Percentiles rank a stretch among this genome's conserved stretches.
phyloP scores from a whole-genome alignment of 53 echinoderm and acorn worm species.

The Stichopus horrens region DNA sequence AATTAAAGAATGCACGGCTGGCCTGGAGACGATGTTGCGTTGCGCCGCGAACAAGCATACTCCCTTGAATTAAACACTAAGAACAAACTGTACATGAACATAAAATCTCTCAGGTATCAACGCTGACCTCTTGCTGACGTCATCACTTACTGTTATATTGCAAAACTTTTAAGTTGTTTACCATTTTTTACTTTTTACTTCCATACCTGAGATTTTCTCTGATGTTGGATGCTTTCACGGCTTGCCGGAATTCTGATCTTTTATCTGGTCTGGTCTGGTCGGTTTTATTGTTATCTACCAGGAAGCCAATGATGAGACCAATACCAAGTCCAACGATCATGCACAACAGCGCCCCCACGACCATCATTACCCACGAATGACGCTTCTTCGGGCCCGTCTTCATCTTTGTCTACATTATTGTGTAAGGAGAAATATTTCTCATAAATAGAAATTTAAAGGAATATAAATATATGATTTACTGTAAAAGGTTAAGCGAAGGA shows the following conservation, averaged over 20 bases:
- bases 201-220: constrained; percentile 63
- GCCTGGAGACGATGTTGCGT: too few species aligned
- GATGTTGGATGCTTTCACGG: constrained; percentile 48
- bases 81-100: too few species aligned
- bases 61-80: too few species aligned
- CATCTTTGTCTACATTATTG: constrained; percentile 7
- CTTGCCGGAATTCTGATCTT: constrained; percentile 42
- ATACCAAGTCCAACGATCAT: constrained; percentile 49
- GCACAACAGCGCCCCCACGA: constrained; percentile 40
- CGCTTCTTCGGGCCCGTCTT: constrained; percentile 4
- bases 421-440: too few species aligned
- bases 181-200: not conserved
- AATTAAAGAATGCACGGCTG: too few species aligned
- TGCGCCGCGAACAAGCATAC: too few species aligned
- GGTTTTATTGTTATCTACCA: constrained; percentile 31
- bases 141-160: not conserved
- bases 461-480: too few species aligned
- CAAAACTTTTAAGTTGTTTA: not conserved
- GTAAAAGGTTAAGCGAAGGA: too few species aligned
- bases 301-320: constrained; percentile 57
- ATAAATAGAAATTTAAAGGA: too few species aligned
- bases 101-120: not conserved
- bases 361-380: constrained; percentile 1
- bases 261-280: constrained; percentile 45
- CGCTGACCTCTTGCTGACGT: not conserved